A percentile compares a stretch with the other conserved stretches of the same genome.
Evolutionary conservation across 2,113 vertebrate genomes (phyloP).

Genomic region (Tenebrosternarchus preto): DNA sequence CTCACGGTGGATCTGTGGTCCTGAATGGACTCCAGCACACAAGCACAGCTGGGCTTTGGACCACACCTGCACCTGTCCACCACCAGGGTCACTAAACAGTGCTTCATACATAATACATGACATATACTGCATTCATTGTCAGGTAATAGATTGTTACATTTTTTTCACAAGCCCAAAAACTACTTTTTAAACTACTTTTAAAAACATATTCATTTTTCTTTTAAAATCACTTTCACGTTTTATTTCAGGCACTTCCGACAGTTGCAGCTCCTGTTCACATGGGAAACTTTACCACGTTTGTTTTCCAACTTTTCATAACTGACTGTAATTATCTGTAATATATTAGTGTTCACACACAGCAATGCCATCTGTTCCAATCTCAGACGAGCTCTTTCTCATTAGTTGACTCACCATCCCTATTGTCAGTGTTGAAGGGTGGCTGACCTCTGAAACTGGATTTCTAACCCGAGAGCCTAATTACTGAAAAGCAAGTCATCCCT

Average conservation of each 20-base stretch:
- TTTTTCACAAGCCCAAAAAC: not conserved
- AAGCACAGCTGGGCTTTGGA: no score
- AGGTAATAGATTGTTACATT: no score
- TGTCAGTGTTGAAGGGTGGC: conserved; percentile 53
- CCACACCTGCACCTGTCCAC: no score
- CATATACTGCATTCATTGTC: no score
- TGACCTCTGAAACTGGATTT: conserved; percentile 51
- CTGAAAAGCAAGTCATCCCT: conserved; percentile 49
- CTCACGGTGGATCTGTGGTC: no score
- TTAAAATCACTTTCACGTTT: conserved; percentile 12
- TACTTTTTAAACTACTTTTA: no score
- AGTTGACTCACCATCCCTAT: conserved; percentile 47
- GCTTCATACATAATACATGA: no score
- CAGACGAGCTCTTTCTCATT: conserved; percentile 56
- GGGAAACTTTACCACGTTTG: conserved; percentile 23
- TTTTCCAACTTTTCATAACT: conserved; percentile 37
- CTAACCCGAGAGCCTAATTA: conserved; percentile 54
- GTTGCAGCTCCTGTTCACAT: conserved; percentile 10
- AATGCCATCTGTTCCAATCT: conserved; percentile 55
- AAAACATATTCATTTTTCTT: not conserved
- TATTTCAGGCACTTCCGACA: conserved; percentile 19
- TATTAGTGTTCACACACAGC: conserved; percentile 53
- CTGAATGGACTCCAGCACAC: no score
- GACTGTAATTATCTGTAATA: conserved; percentile 51
- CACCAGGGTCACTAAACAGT: no score